Base-by-base conservation (phyloP, 2,888 invertebrate species). In the Lapara coniferarum region DNA sequence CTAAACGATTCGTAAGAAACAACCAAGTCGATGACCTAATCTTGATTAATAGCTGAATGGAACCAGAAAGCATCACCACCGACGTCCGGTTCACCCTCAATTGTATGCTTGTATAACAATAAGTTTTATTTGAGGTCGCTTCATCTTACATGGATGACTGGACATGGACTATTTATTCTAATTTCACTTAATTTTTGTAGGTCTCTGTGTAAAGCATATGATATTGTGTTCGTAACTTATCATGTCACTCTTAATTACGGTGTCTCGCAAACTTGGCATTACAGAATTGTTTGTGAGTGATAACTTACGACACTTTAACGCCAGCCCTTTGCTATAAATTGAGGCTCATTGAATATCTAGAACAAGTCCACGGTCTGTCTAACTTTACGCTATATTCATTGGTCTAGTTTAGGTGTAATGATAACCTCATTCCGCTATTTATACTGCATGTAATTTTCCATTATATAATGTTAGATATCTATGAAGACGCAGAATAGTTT, bases 361-460 rank as follows among this genome's bases (percentile, higher is more conserved):
- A 81, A 79, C 84, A 84, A 80, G 78, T 83, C 79, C 79, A 79
- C 74, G 76, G 77, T 78, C 79, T 78, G 78, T 78, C 76, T 78
- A 68, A 49, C 66, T 69, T 19, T 52, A 69, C 66, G 57, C 66
- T 77, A 73, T 78, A 80, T 79, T 79, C 78, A 77, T 74, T 78
- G 76, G 77, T 79, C 75, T 76, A 75, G 75, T 76, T 72, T 78
- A 75, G 77, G 80, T 75, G 71, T 74, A 75, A 81, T 76, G 85
- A 86, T 89, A 89, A 88, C 87, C 86, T 87, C 83, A 81, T 85
- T 85, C 74, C 79, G 83, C 80, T 85, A 83, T 85, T 84, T 85
- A 84, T 80, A 80, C 80, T 79, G 79, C 74, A 78, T 81, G 83
- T 84, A 82, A 87, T 85, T 87, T 88, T 87, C 88, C 85, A 77